Evolutionary conservation across 2,888 invertebrate species (phyloP).

Genomic region (Cephus spinipes): DNA sequence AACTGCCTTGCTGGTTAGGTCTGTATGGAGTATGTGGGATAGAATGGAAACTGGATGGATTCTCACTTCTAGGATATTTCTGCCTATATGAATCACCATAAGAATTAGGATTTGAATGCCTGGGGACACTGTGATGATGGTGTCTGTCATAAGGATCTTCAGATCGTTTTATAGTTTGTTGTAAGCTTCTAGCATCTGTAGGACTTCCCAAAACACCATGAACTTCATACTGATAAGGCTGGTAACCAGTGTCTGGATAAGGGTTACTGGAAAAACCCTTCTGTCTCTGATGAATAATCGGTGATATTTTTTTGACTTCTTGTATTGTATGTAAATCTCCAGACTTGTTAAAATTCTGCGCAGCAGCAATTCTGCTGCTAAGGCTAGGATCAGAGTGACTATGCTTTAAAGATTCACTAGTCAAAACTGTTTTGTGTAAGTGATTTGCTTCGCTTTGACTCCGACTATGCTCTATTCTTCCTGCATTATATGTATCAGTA

Average conservation of each 20-base stretch:
- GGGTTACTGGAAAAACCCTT: not conserved
- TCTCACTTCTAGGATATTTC: not conserved
- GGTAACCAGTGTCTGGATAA: not conserved
- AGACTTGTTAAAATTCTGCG: not conserved
- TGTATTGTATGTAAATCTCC: not conserved
- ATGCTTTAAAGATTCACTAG: conserved; percentile 13
- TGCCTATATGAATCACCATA: not conserved
- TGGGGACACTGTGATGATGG: not conserved
- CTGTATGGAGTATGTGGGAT: not conserved
- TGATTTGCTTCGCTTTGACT: conserved; percentile 13
- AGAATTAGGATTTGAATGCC: not conserved
- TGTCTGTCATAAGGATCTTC: not conserved
- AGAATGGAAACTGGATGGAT: not conserved
- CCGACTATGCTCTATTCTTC: conserved; percentile 11
- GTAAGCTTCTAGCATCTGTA: not conserved
- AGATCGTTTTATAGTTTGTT: not conserved
- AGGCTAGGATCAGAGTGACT: conserved; percentile 19
- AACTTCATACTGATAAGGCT: not conserved
- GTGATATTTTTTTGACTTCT: not conserved
- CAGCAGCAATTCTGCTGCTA: not conserved
- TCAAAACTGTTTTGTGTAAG: conserved; percentile 3
- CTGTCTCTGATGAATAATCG: not conserved
- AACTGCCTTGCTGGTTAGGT: not conserved
- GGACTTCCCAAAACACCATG: not conserved
- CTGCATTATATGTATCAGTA: not conserved